Percentiles rank a stretch among this genome's conserved stretches.
Conservation (phyloP, 2,113 vertebrate genomes). For the Polyodon spathula region DNA sequence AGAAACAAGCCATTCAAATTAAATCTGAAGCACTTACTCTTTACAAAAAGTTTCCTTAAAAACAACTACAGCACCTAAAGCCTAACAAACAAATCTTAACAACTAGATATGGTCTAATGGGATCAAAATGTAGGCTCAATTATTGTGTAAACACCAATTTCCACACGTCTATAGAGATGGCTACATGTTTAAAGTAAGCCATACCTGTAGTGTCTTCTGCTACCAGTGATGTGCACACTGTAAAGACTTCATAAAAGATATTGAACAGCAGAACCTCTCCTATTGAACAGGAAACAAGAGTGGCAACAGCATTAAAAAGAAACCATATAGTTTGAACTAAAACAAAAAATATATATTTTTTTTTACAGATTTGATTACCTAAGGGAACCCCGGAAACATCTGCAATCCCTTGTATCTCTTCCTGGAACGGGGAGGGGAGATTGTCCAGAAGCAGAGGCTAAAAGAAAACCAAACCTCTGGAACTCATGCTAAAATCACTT, state of each 20-base stretch:
- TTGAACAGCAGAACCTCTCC: conserved; percentile 87
- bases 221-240: conserved; percentile 87
- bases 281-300: conserved; percentile 29
- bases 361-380: conserved; percentile 63
- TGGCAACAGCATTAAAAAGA: background rate
- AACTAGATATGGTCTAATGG: too few species aligned
- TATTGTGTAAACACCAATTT: too few species aligned
- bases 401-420: conserved; percentile 83
- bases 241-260: conserved; percentile 94
- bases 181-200: too few species aligned
- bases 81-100: too few species aligned
- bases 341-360: too few species aligned
- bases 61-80: too few species aligned
- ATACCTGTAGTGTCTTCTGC: conserved; percentile 80
- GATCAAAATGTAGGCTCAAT: too few species aligned
- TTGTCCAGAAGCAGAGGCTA: conserved; percentile 66
- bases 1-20: too few species aligned
- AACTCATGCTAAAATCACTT: too few species aligned
- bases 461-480: conserved; percentile 8
- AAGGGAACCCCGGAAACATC: conserved; percentile 61
- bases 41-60: too few species aligned
- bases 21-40: too few species aligned
- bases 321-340: background rate
- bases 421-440: conserved; percentile 73
- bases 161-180: too few species aligned